phyloP scores from a whole-genome alignment of 1,140 invertebrate species.

The Psix sp. region DNA sequence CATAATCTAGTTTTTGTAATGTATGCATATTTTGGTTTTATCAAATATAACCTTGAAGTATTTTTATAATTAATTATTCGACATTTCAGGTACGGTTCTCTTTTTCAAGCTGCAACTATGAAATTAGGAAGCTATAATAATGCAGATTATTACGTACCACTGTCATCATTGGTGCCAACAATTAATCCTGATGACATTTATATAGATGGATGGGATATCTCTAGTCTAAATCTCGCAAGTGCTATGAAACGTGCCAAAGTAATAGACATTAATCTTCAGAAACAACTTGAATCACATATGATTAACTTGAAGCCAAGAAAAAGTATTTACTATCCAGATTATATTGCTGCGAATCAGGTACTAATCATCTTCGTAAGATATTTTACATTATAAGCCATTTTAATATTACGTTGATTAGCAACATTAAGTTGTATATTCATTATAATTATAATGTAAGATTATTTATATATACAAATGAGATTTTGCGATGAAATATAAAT shows the following conservation, averaged over 20 bases:
- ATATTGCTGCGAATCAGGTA: conserved; percentile 98
- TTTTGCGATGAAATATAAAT: too few relatives aligned
- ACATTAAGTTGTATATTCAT: too few relatives aligned
- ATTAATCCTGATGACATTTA: conserved; percentile 92
- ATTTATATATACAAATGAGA: too few relatives aligned
- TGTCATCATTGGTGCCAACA: conserved; percentile 91
- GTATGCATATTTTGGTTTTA: too few relatives aligned
- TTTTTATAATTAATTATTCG: conserved; percentile 26
- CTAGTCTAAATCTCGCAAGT: conserved; percentile 87
- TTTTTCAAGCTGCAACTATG: conserved; percentile 93
- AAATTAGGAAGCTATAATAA: conserved; percentile 85
- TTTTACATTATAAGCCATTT: too few relatives aligned
- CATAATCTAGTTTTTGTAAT: too few relatives aligned
- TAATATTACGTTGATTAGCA: too few relatives aligned
- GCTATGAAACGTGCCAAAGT: conserved; percentile 90
- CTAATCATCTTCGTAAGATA: too few relatives aligned
- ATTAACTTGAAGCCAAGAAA: conserved; percentile 86
- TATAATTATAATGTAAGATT: too few relatives aligned
- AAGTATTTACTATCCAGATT: conserved; percentile 92
- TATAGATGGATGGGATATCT: conserved; percentile 98
- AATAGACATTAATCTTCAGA: conserved; percentile 83
- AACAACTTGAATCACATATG: conserved; percentile 86
- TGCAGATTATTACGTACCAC: conserved; percentile 87
- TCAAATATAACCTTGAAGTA: not conserved
- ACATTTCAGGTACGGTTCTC: conserved; percentile 84